Base-by-base conservation (phyloP, 2,797 vertebrate genomes). In the Danionella dracula region DNA sequence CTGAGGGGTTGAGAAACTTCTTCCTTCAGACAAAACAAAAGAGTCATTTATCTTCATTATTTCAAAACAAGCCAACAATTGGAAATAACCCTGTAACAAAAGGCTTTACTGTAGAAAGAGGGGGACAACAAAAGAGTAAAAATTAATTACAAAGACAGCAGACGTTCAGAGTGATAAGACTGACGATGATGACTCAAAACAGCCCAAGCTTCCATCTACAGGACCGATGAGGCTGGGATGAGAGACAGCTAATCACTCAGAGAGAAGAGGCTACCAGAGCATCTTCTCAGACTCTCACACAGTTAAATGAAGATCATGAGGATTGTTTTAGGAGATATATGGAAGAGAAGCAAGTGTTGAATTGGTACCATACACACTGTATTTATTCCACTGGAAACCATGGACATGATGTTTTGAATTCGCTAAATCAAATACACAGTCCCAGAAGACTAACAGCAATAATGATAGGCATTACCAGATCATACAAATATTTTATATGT, bases 1-100 rank as follows among this genome's bases (percentile, higher is more conserved):
- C 46, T 4, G 13, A 69, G 34, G 59, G 70, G 72, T 37, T 12
- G 41, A 19, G 59, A 72, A 71, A 62, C 50, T 73, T 71, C 70
- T 48, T 56, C 27, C 71, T 68, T 41, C 49, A 20, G 71, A 57
- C 40, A 68, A 73, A 77, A 82, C 74, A 80, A 81, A 77, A 67
- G 72, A 29, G 23, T 70, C 37, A 79, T 83, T 83, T 71, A 72
- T 79, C 76, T 81, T 73, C 74, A 81, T 79, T 81, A 78, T 72
- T 77, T 59, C 54, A 78, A 74, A 79, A 80, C 76, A 78, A 68
- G 67, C 69, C 76, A 69, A 68, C 65, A 72, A 63, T 77, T 53
- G 11, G 56, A 70, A 77, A 65, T 76, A 72, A 62, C 32, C 31
- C 20, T 59, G 50, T 49, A 64, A 61, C 61, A 65, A 70, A 45